Evolutionary conservation across 1,140 invertebrate genomes (phyloP).

Genomic region (Aethina tumida): DNA sequence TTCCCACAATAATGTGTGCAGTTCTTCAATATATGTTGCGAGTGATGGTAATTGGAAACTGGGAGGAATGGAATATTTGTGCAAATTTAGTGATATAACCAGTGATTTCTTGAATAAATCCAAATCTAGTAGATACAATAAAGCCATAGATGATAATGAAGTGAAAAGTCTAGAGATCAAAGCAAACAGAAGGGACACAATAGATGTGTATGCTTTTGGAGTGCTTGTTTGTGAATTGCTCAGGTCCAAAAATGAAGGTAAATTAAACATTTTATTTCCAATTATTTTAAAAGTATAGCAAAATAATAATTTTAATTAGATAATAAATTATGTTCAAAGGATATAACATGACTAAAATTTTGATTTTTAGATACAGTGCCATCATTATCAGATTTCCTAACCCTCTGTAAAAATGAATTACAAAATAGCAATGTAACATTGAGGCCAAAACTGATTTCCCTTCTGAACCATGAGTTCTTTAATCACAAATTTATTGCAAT

Average conservation of each 20-base stretch:
- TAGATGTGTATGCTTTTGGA: slow-evolving; percentile 75
- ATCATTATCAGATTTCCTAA: slow-evolving; percentile 53
- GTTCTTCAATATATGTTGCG: slow-evolving; percentile 69
- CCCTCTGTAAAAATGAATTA: slow-evolving; percentile 53
- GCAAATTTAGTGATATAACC: slow-evolving; percentile 56
- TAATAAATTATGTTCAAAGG: slow-evolving; percentile 2
- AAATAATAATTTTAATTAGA: neutral
- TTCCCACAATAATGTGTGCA: slow-evolving; percentile 73
- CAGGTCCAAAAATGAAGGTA: slow-evolving; percentile 48
- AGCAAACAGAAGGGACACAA: slow-evolving; percentile 40
- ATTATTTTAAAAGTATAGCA: neutral
- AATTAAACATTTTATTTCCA: slow-evolving; percentile 3
- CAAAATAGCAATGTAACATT: slow-evolving; percentile 47
- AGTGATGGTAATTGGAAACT: slow-evolving; percentile 74
- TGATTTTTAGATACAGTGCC: slow-evolving; percentile 58
- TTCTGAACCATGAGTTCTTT: slow-evolving; percentile 65
- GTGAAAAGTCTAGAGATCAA: slow-evolving; percentile 39
- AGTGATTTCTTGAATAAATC: slow-evolving; percentile 56
- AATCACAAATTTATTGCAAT: slow-evolving; percentile 75
- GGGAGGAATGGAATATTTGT: slow-evolving; percentile 70
- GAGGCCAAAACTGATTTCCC: slow-evolving; percentile 48
- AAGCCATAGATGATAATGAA: slow-evolving; percentile 61
- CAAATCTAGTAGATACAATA: slow-evolving; percentile 50
- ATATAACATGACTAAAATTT: too few species aligned
- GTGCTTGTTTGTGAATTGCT: slow-evolving; percentile 66